Evolutionary conservation across 2,888 invertebrate genomes (phyloP), one percentile per base, ranked within the genome.

Genomic region (Drosophila vallismaia): DNA sequence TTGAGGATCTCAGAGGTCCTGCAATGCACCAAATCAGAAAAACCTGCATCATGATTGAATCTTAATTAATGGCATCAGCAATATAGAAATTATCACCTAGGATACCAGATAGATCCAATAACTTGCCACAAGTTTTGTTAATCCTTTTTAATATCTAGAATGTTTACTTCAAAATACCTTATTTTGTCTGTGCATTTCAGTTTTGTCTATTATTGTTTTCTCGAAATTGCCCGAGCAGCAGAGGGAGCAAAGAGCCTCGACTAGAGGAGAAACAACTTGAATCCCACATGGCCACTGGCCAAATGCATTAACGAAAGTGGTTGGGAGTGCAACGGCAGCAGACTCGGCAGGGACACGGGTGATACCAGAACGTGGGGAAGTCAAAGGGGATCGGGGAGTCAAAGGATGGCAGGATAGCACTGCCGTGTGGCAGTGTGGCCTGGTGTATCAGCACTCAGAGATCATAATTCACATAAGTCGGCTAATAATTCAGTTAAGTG

Each of bases 271-370:
- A 33, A 36, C 64, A 45, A 53, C 50, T 44, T 62, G 78, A 80
- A 82, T 85, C 84, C 84, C 84, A 85, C 83, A 85, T 87, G 84
- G 83, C 84, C 84, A 85, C 72, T 85, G 87, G 84, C 77, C 84
- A 87, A 85, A 87, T 87, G 84, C 88, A 87, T 85, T 85, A 85
- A 79, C 86, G 59, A 82, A 87, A 87, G 83, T 87, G 86, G 77
- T 49, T 71, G 62, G 44, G 64, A 69, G 57, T 33, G 64, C 59
- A 44, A 54, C 50, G 54, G 55, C 38, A 64, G 44, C 44, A 46
- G 50, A 9, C 7, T 3, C 4, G 38, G 51, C 19, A 19, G 51
- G 63, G 40, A 3, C 2, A 8, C 12, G 40, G 40, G 12, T 8
- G 49, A n/a, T 24, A 14, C 36, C n/a, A n/a, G 4, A n/a, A 46